These are phyloP conservation scores for Asobara japonica DNA, from an alignment of 1,140 invertebrate genomes.

Conservation along the genomic window DNA sequence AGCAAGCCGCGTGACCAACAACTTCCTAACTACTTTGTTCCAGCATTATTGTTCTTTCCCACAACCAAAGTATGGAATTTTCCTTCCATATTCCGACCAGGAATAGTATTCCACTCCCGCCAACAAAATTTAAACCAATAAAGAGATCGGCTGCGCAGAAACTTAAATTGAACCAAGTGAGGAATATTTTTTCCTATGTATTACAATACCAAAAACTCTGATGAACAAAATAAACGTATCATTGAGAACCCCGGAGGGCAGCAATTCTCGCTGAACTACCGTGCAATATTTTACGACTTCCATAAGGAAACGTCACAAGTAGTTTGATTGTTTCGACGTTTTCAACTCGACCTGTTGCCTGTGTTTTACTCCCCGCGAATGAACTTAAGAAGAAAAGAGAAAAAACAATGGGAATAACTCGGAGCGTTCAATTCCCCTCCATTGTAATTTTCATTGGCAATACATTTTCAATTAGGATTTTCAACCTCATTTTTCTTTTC, in stretches of 20 bases:
- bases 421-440: not conserved
- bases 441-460: not conserved
- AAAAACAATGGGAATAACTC: not conserved
- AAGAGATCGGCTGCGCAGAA: too few relatives aligned
- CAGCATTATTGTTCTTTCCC: too few relatives aligned
- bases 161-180: too few relatives aligned
- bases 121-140: too few relatives aligned
- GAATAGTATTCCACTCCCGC: too few relatives aligned
- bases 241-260: constrained; percentile 16
- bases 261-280: constrained; percentile 25
- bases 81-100: too few relatives aligned
- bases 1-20: too few relatives aligned
- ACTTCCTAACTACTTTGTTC: too few relatives aligned
- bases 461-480: not conserved
- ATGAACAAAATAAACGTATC: too few relatives aligned
- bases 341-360: constrained; percentile 21
- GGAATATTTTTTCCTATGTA: too few relatives aligned
- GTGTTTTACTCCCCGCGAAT: not conserved
- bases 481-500: not conserved
- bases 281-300: constrained; percentile 55
- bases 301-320: constrained; percentile 57
- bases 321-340: constrained; percentile 50
- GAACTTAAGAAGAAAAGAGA: not conserved
- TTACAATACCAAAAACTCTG: too few relatives aligned
- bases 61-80: too few relatives aligned